Evolutionary conservation across 2,113 vertebrate genomes (phyloP), one percentile per base, ranked within the genome.

Genomic region (Phylloscopus trochilus): DNA sequence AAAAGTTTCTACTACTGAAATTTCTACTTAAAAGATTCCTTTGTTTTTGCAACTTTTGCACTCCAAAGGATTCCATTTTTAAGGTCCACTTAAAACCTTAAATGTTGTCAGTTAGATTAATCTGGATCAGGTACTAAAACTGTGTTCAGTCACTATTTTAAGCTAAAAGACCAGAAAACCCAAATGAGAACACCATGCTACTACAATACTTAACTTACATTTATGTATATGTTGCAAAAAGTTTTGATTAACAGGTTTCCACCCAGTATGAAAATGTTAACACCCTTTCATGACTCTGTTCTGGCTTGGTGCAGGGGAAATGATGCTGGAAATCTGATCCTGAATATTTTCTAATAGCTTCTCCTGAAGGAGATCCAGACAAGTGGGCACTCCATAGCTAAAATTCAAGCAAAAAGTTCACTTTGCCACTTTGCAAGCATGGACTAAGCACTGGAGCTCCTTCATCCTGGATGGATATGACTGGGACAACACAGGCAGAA

Each of bases 321-420:
- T 5, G 3, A 41, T 13, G 4, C 19, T 44, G 22, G 49, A 89
- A 80, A 83, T 73, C 46, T 76, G 67, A 76, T 51, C 31, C n/a
- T 44, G 55, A 35, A 12, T 77, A 80, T 80, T 84, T 76, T 49
- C 8, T 31, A 47, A 33, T 86, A 64, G 58, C 11, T 53, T 85
- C 43, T 69, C 3, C 12, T 0, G 1, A 47, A 80, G 49, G 1
- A 3, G 11, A 60, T 3, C n/a, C 66, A 26, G 6, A 3, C 0
- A 2, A 14, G 4, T 53, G 46, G 33, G 20, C 6, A 58, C 13
- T 63, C 33, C 20, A 3, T 9, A 44, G 18, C 20, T 64, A 23
- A 51, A 15, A 55, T 51, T 75, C 11, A 82, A 47, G 44, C 3
- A 35, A 47, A 66, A 63, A 9, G 1, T 39, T 21, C 35, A 37